Base-by-base conservation (phyloP, 2,888 invertebrate genomes). In the Sesia apiformis region DNA sequence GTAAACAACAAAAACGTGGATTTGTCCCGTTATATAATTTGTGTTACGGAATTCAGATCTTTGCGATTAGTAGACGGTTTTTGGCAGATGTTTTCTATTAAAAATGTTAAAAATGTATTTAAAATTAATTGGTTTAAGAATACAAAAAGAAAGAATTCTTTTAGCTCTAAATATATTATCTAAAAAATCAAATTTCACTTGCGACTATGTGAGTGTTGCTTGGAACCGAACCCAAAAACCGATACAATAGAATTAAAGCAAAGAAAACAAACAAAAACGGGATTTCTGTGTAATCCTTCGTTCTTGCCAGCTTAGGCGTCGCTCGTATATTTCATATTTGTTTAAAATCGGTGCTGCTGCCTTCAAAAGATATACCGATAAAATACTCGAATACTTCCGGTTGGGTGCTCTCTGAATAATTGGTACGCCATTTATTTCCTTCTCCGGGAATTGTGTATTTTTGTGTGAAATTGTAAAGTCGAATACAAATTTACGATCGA, bases 201-300 rank as follows among this genome's bases (percentile, higher is more conserved):
- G 23, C 23, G 8, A 8, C 8, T 46, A 23, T 46, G 23, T 8
- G 23, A 23, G 46, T 23, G 46, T 46, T 23, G 7, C 38, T 50
- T 6, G 7, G 40, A 39, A 52, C n/a, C 52, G 39, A 52, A 52
- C 40, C n/a, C 23, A 52, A 64, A 23, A 57, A 62, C 60, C 63
- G 56, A 63, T 66, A 84, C 79, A 84, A 85, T 78, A 75, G 84
- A 75, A 76, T 83, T 78, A 82, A 62, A 58, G 63, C 61, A 81
- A 87, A 87, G 86, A 84, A 88, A 86, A 88, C 83, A 89, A 88
- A 88, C 87, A 89, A 88, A 84, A 86, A 88, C 86, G 85, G 81
- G 83, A 81, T 89, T 88, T 84, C 79, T 72, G 60, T 76, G 81
- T 87, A 88, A 88, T 86, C 84, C 79, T 72, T 78, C 62, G 78